phyloP scores from a whole-genome alignment of 2,888 invertebrate species.

The Tortrix viridana region DNA sequence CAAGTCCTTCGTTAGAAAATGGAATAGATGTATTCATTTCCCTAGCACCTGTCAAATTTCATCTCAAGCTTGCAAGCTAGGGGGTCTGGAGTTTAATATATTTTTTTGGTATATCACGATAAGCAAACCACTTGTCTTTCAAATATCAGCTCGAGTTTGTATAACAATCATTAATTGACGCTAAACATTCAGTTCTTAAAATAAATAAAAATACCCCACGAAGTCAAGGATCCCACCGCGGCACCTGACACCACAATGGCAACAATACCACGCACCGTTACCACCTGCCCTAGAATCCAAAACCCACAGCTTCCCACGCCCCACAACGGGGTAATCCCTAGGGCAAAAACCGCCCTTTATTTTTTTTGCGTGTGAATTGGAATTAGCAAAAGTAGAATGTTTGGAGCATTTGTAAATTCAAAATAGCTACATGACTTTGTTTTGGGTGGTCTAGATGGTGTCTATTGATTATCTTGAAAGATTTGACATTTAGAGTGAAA shows the following conservation, averaged over 20 bases:
- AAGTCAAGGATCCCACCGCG: slow-evolving; percentile 1
- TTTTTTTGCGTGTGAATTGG: slow-evolving; percentile 27
- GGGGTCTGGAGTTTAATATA: too few species aligned
- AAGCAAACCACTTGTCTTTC: too few species aligned
- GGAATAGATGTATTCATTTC: too few species aligned
- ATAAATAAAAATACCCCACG: neutral
- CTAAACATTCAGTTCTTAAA: neutral
- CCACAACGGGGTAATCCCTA: slow-evolving; percentile 68
- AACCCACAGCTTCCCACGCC: slow-evolving; percentile 62
- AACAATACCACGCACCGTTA: slow-evolving; percentile 1
- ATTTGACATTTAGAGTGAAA: too few species aligned
- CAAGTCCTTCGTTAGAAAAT: too few species aligned
- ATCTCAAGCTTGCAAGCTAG: too few species aligned
- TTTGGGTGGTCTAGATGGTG: neutral
- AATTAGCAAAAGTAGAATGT: slow-evolving; percentile 21
- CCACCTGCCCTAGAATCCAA: slow-evolving; percentile 70
- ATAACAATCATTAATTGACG: neutral
- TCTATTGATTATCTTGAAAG: too few species aligned
- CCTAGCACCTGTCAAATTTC: too few species aligned
- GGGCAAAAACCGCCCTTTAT: slow-evolving; percentile 20
- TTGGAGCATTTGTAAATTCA: neutral
- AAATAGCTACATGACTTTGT: neutral
- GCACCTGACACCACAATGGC: slow-evolving; percentile 23
- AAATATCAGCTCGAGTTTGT: neutral
- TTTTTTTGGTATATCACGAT: too few species aligned